phyloP scores from a whole-genome alignment of 2,113 vertebrate genomes.

The Dolichotis patagonum region DNA sequence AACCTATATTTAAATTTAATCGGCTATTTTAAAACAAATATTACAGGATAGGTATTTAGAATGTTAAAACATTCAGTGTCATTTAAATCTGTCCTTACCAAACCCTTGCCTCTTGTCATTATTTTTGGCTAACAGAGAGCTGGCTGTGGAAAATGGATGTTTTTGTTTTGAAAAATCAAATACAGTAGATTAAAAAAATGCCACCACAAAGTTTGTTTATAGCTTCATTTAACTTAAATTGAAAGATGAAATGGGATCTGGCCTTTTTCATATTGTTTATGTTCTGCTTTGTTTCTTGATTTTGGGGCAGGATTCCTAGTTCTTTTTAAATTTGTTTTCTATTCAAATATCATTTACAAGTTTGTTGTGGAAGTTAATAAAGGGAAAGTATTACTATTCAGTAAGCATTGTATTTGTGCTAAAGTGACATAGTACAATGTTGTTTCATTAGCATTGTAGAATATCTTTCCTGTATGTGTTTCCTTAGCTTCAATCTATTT shows the following conservation, averaged over 20 bases:
- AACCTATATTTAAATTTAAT: conserved; percentile 27
- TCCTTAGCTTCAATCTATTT: conserved; percentile 7
- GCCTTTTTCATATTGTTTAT: conserved; percentile 75
- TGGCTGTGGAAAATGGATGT: conserved; percentile 72
- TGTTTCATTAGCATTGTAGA: conserved; percentile 45
- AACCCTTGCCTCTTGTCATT: conserved; percentile 58
- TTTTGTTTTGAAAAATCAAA: conserved; percentile 79
- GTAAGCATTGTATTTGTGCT: conserved; percentile 52
- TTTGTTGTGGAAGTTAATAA: conserved; percentile 75
- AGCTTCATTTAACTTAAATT: conserved; percentile 73
- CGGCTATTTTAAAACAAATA: background rate
- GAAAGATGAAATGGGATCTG: conserved; percentile 74
- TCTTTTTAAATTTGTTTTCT: conserved; percentile 68
- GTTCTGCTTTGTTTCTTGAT: conserved; percentile 76
- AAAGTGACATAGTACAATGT: background rate
- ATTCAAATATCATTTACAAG: conserved; percentile 64
- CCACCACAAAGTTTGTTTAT: conserved; percentile 74
- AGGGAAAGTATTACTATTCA: conserved; percentile 61
- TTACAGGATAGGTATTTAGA: conserved; percentile 30
- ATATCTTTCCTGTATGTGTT: background rate
- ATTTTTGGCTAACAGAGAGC: conserved; percentile 57
- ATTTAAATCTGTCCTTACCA: conserved; percentile 56
- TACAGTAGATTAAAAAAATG: conserved; percentile 69
- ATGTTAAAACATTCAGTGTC: conserved; percentile 51
- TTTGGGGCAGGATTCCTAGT: conserved; percentile 61